A percentile compares a stretch with the other conserved stretches of the same genome.
These are phyloP conservation scores for Glyptemys insculpta DNA, from an alignment of 2,797 vertebrate genomes.

Conservation along the genomic window DNA sequence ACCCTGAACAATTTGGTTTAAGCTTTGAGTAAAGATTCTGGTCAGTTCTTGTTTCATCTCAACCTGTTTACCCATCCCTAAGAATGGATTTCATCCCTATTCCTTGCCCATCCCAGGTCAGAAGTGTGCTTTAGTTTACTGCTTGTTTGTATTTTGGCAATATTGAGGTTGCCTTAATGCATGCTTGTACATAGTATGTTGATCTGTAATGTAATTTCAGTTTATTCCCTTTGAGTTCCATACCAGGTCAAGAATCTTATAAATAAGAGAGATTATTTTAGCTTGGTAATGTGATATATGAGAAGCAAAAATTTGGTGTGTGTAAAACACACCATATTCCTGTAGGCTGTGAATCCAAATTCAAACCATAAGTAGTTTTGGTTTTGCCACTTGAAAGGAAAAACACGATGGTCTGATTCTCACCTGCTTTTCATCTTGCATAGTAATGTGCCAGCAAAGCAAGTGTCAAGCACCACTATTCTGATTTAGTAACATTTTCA, in stretches of 20 bases:
- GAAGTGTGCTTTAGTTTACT: neutral
- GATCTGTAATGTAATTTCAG: neutral
- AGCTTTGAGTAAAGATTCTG: neutral
- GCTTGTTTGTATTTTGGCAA: neutral
- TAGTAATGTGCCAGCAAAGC: neutral
- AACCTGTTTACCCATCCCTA: neutral
- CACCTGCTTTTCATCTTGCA: neutral
- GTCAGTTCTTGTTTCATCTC: slow-evolving; percentile 22
- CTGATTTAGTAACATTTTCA: neutral
- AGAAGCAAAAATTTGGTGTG: neutral
- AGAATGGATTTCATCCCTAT: neutral
- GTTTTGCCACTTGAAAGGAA: fast-evolving
- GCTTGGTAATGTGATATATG: fast-evolving
- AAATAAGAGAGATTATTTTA: neutral
- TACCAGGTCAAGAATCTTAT: neutral
- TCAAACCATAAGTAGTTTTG: neutral
- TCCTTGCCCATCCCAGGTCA: neutral
- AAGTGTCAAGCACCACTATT: neutral
- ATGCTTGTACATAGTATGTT: neutral
- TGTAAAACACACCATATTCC: neutral
- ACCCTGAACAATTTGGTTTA: neutral
- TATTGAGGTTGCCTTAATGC: neutral
- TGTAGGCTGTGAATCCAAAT: fast-evolving
- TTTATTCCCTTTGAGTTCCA: neutral
- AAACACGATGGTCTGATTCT: fast-evolving